Evolutionary conservation across 2,888 invertebrate genomes (phyloP).

Genomic region (Agrochola litura): DNA sequence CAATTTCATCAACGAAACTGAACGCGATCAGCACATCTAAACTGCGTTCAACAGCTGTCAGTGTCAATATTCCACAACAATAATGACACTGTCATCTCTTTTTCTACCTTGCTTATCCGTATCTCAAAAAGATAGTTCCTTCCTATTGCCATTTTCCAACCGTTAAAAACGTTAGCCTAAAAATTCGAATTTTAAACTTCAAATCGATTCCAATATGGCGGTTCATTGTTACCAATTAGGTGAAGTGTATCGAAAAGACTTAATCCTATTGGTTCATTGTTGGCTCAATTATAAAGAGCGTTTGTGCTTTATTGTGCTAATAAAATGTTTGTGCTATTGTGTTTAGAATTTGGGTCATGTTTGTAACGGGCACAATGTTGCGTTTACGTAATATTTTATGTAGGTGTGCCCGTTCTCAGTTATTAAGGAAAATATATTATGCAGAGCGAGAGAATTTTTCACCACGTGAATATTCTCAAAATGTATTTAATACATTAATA

Average conservation of each 20-base stretch:
- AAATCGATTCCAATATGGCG: constrained; percentile 78
- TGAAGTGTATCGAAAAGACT: constrained; percentile 78
- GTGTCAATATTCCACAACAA: too few species aligned
- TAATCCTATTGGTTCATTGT: constrained; percentile 80
- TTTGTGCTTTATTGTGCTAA: constrained; percentile 72
- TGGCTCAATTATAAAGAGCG: constrained; percentile 72
- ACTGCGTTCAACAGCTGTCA: too few species aligned
- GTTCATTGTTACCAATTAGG: constrained; percentile 81
- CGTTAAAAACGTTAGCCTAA: constrained; percentile 44
- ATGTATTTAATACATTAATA: neutral
- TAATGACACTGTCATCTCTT: neutral
- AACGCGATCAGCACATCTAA: too few species aligned
- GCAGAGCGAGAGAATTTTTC: too few species aligned
- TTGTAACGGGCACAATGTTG: constrained; percentile 39
- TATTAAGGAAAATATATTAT: neutral
- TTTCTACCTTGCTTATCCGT: too few species aligned
- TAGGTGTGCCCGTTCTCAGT: constrained; percentile 19
- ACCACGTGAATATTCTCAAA: neutral
- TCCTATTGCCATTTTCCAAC: neutral
- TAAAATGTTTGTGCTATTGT: constrained; percentile 70
- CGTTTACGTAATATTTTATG: constrained; percentile 43
- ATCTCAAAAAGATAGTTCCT: neutral
- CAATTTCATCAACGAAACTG: too few species aligned
- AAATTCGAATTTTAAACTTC: constrained; percentile 74
- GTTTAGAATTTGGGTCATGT: constrained; percentile 65